Base-by-base conservation (phyloP, 1,140 invertebrate genomes). In the Camponotus pennsylvanicus region DNA sequence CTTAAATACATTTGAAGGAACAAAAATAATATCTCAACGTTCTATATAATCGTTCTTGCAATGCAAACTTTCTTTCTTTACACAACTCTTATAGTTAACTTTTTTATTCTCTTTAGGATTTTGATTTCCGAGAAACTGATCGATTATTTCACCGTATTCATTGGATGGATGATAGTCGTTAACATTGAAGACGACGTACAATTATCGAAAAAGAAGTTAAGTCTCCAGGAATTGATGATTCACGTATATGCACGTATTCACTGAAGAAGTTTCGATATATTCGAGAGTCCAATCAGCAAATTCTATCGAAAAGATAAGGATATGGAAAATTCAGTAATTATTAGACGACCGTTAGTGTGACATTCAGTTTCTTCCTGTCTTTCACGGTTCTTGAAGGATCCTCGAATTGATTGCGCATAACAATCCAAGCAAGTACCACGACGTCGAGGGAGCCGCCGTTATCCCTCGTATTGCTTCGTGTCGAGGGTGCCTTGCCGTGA, bases 401-500 rank as follows among this genome's bases (percentile, higher is more conserved):
- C n/a, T 55, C 37, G n/a, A n/a, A 69, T 21, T 66, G 45, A 15
- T 13, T 1, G 67, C 52, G 52, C 42, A 32, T 42, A 59, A 13
- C 55, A 75, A 27, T 61, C 40, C 40, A 21, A 6, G 3, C 13
- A n/a, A 15, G 18, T 59, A 0, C 2, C 34, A 18, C 52, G 66
- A 32, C 13, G 37, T n/a, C 66, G 27, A 32, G 80, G 18, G 67
- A 57, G 59, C 67, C 69, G 59, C 67, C 69, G 75, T 82, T 73
- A 64, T 37, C 11, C 37, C 9, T 27, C 61, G 86, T 66, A 66
- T 70, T 79, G 63, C 61, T 59, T 69, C 66, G 71, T 49, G 45
- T 64, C 70, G 57, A 88, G 87, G 49, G 77, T 82, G 21, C 69
- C 61, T 76, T 86, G 77, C 75, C 13, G 45, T 76, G 75, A 89